These are phyloP conservation scores for Chironomus striatipennis DNA, from an alignment of 1,140 invertebrate genomes.

Conservation along the genomic window DNA sequence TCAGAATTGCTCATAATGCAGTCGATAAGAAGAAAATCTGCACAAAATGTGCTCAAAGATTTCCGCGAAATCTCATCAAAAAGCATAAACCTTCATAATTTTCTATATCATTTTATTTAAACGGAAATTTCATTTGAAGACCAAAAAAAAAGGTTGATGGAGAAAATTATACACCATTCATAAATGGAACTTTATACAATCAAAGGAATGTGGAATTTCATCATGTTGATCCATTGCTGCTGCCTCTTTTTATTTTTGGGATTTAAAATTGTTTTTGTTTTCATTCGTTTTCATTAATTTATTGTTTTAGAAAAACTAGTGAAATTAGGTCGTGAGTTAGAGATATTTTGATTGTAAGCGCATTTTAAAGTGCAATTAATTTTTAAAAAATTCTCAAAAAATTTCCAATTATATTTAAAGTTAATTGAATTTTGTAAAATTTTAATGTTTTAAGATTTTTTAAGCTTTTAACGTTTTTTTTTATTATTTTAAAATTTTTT, in stretches of 20 bases:
- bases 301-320: not conserved
- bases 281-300: not conserved
- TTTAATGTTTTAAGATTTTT: no score
- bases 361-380: not conserved
- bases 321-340: no score
- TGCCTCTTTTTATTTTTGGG: no score
- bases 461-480: no score
- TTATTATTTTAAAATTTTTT: no score
- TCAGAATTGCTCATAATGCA: not conserved
- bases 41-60: not conserved
- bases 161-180: slow-evolving; percentile 9
- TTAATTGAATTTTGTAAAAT: no score
- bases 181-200: not conserved
- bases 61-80: not conserved
- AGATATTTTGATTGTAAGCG: not conserved
- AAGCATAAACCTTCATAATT: not conserved
- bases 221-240: not conserved
- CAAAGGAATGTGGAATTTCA: not conserved
- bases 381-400: no score
- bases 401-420: no score
- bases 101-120: not conserved
- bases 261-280: no score
- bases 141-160: not conserved
- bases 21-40: no score
- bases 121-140: not conserved